A percentile compares a stretch with the other conserved stretches of the same genome.
These are phyloP conservation scores for Halcyon smyrnensis DNA, from an alignment of 2,797 vertebrate species.

Conservation along the genomic window DNA sequence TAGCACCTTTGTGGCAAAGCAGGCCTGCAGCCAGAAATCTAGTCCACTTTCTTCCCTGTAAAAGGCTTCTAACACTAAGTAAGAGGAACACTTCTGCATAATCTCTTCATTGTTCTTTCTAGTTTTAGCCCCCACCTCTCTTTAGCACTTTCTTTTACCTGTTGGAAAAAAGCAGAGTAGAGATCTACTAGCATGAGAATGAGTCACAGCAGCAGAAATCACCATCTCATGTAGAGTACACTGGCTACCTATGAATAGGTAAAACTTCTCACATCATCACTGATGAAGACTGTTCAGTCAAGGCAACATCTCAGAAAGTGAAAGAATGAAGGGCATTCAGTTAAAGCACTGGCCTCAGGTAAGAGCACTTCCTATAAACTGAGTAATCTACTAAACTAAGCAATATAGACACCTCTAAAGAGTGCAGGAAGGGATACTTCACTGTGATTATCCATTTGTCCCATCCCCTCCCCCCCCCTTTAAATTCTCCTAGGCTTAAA, in stretches of 20 bases:
- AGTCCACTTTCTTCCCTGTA: not conserved
- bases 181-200: not conserved
- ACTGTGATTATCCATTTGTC: not conserved
- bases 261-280: not conserved
- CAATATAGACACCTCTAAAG: not conserved
- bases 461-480: no score
- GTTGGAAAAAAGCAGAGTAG: not conserved
- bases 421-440: not conserved
- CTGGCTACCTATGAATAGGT: not conserved
- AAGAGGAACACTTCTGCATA: not conserved
- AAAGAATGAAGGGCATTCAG: not conserved
- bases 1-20: no score
- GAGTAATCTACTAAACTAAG: not conserved
- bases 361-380: not conserved
- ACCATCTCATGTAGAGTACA: not conserved
- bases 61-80: not conserved
- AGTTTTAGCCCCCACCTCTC: not conserved
- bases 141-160: not conserved
- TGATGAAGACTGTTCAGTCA: not conserved
- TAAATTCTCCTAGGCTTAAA: constrained; percentile 8
- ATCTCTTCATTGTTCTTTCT: not conserved
- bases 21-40: not conserved
- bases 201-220: not conserved
- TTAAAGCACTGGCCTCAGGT: not conserved
- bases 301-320: not conserved